A percentile compares a stretch with the other conserved stretches of the same genome.
These are phyloP conservation scores for Falco columbarius DNA, from an alignment of 2,797 vertebrate genomes.

Conservation along the genomic window DNA sequence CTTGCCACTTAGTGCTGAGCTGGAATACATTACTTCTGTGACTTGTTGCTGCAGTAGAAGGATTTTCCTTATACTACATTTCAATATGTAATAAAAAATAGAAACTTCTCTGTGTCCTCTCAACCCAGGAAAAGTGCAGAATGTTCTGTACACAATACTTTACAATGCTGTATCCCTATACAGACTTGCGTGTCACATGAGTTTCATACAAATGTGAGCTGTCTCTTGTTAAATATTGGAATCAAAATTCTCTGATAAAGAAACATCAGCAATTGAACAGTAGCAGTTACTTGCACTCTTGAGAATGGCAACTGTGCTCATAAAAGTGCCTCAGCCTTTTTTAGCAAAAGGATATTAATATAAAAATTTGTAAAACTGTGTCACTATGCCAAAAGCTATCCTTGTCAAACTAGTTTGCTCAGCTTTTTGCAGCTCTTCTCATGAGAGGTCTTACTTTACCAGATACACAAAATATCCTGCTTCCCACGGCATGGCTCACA, in stretches of 20 bases:
- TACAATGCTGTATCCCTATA: not conserved
- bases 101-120: not conserved
- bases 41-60: not conserved
- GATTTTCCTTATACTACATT: not conserved
- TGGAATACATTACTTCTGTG: not conserved
- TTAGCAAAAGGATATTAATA: not conserved
- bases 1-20: not conserved
- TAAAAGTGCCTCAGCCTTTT: conserved; percentile 25
- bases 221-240: conserved; percentile 6
- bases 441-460: not conserved
- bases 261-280: not conserved
- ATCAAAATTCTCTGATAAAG: conserved; percentile 15
- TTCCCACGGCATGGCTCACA: not conserved
- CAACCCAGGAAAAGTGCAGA: not conserved
- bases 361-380: not conserved
- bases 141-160: not conserved
- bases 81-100: conserved; percentile 5
- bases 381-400: conserved; percentile 1
- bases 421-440: not conserved
- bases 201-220: not conserved
- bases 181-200: not conserved
- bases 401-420: conserved; percentile 26
- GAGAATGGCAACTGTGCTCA: conserved; percentile 8
- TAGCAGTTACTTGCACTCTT: conserved; percentile 2
- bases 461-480: not conserved